Evolutionary conservation across 2,888 invertebrate genomes (phyloP).

Genomic region (Hirudinaria manillensis): DNA sequence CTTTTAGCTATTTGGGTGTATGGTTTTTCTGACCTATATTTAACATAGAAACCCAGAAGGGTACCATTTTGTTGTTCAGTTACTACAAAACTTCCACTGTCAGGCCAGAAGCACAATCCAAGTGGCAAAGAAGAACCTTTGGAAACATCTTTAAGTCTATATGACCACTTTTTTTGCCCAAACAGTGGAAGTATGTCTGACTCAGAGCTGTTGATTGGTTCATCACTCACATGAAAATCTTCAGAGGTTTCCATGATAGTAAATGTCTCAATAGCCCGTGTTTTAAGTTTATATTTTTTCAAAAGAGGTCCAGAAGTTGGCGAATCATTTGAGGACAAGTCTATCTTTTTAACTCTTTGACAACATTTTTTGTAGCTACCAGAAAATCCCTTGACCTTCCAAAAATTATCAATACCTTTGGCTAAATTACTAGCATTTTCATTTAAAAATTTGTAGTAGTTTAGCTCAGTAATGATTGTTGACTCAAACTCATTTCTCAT

Average conservation of each 20-base stretch:
- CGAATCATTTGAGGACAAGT: neutral
- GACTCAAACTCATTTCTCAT: too few species aligned
- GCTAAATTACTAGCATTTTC: too few species aligned
- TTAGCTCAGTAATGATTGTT: too few species aligned
- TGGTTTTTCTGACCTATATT: too few species aligned
- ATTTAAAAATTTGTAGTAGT: too few species aligned
- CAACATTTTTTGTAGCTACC: neutral
- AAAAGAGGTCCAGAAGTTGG: neutral
- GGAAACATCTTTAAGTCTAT: neutral
- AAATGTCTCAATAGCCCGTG: too few species aligned
- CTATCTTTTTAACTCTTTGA: neutral
- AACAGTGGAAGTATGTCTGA: neutral
- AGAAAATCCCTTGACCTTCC: too few species aligned
- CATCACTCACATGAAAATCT: too few species aligned
- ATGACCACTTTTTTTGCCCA: neutral
- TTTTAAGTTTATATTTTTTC: too few species aligned
- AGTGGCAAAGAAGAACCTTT: neutral
- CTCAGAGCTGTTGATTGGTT: neutral
- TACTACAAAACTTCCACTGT: neutral
- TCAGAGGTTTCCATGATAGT: too few species aligned
- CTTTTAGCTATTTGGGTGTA: neutral
- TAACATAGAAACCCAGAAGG: neutral
- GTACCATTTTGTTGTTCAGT: neutral
- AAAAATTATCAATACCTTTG: too few species aligned
- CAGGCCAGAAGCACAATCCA: slow-evolving; percentile 6